Evolutionary conservation across 23 tunicate species (phyloP).

Genomic region (Halocynthia aurantium): DNA sequence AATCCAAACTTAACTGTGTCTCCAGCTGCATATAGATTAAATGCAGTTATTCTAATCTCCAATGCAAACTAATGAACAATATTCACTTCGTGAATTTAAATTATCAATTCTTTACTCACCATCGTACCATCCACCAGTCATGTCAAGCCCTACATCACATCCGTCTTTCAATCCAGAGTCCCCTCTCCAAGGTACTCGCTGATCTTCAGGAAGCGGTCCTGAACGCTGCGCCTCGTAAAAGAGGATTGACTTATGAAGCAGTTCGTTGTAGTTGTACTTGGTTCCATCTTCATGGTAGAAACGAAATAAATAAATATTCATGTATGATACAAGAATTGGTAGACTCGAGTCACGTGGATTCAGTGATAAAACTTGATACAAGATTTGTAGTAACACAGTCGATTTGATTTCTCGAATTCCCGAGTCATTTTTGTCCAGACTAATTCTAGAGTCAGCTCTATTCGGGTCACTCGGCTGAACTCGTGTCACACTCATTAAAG

Average conservation of each 20-base stretch:
- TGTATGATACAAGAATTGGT: too few species aligned
- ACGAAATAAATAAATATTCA: too few species aligned
- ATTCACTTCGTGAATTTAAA: too few species aligned
- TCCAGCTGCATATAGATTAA: slow-evolving; percentile 50
- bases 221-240: slow-evolving; percentile 98
- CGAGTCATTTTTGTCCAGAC: too few species aligned
- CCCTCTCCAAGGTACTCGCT: slow-evolving; percentile 92
- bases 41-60: neutral
- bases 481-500: too few species aligned
- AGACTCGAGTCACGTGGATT: too few species aligned
- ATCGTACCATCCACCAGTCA: slow-evolving; percentile 87
- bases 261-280: slow-evolving; percentile 69
- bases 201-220: slow-evolving; percentile 55
- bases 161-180: slow-evolving; percentile 88
- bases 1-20: slow-evolving; percentile 92
- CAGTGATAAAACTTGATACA: too few species aligned
- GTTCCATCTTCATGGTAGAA: slow-evolving; percentile 14
- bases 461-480: too few species aligned
- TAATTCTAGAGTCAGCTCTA: too few species aligned
- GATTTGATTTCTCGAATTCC: too few species aligned
- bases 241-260: slow-evolving; percentile 70
- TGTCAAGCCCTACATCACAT: slow-evolving; percentile 65
- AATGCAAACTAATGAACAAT: too few species aligned
- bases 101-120: slow-evolving; percentile 28
- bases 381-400: too few species aligned